These are phyloP conservation scores for Eledone cirrhosa DNA, from an alignment of 2,888 invertebrate species.

Conservation along the genomic window DNA sequence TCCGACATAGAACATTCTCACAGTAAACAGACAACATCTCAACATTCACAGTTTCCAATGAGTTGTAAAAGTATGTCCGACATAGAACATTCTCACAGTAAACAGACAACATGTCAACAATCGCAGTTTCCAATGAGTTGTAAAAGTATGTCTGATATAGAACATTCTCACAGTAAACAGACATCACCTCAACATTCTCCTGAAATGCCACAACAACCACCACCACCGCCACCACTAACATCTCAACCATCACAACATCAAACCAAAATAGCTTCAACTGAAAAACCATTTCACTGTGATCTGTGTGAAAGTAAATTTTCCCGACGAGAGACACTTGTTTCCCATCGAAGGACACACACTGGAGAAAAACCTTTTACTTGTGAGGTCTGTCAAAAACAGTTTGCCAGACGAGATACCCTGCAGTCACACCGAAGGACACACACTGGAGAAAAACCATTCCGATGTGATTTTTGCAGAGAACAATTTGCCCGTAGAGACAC, in stretches of 20 bases:
- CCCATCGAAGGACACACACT: constrained; percentile 1
- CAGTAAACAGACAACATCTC: too few species aligned
- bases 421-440: constrained; percentile 5
- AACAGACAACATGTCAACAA: not conserved
- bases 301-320: constrained; percentile 5
- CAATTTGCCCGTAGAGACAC: constrained; percentile 18
- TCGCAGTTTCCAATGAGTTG: not conserved
- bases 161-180: too few species aligned
- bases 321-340: not conserved
- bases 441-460: constrained; percentile 5
- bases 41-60: not conserved
- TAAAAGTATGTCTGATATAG: not conserved
- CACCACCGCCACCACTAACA: not conserved
- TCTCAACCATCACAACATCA: not conserved
- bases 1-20: too few species aligned
- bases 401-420: not conserved
- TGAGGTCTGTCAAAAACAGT: not conserved
- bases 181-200: too few species aligned
- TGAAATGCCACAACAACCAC: too few species aligned
- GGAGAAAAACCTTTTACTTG: constrained; percentile 20
- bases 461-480: constrained; percentile 20
- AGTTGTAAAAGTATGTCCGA: not conserved
- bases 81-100: too few species aligned
- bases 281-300: constrained; percentile 24
- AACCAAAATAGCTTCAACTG: not conserved